Conservation (phyloP, 2,888 invertebrate species). For the Synergus umbraculus region DNA sequence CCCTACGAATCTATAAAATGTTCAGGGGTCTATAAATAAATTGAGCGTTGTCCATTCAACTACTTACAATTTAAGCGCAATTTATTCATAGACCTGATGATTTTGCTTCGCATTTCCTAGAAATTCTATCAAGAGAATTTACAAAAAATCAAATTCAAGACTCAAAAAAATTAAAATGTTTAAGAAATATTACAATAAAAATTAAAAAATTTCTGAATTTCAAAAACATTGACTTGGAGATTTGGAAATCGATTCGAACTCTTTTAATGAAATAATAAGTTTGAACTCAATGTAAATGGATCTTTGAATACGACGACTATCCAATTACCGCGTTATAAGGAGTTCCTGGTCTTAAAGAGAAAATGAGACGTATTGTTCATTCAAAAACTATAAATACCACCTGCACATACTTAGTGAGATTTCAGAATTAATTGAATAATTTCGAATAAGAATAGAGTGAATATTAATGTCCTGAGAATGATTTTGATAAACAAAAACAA, state of each 20-base stretch:
- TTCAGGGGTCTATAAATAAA: slow-evolving; percentile 24
- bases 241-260: slow-evolving; percentile 4
- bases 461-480: not conserved
- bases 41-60: not conserved
- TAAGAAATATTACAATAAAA: no score
- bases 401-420: not conserved
- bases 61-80: not conserved
- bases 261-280: slow-evolving; percentile 29
- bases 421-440: slow-evolving; percentile 14
- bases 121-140: not conserved
- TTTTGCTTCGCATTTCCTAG: not conserved
- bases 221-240: not conserved
- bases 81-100: slow-evolving; percentile 16
- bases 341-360: slow-evolving; percentile 17
- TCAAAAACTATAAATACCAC: slow-evolving; percentile 22
- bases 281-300: slow-evolving; percentile 25
- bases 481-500: not conserved
- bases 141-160: no score
- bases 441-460: not conserved
- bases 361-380: slow-evolving; percentile 17
- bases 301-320: slow-evolving; percentile 28
- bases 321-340: slow-evolving; percentile 23
- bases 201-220: not conserved
- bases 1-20: not conserved
- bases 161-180: no score